Percentiles rank a stretch among this genome's conserved stretches.
These are phyloP conservation scores for Cyphomyrmex costatus DNA, from an alignment of 1,140 invertebrate genomes.

Conservation along the genomic window DNA sequence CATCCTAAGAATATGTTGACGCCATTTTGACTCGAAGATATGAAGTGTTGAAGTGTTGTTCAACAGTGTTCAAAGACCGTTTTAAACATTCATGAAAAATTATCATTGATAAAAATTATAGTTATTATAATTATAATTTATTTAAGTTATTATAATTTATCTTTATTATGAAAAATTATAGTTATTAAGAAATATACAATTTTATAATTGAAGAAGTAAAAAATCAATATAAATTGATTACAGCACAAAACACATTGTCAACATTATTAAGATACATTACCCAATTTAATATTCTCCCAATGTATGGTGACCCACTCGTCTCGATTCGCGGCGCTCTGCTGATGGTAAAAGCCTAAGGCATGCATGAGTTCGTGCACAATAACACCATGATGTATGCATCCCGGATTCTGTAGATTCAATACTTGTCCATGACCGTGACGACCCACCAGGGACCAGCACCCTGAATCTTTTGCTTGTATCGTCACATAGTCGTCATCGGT, in stretches of 20 bases:
- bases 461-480: slow-evolving; percentile 81
- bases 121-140: too few species aligned
- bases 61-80: background rate
- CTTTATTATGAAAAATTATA: background rate
- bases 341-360: slow-evolving; percentile 90
- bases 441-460: slow-evolving; percentile 88
- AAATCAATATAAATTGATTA: slow-evolving; percentile 20
- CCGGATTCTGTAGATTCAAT: slow-evolving; percentile 87
- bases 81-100: background rate
- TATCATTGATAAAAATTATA: too few species aligned
- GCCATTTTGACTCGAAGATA: background rate
- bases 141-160: too few species aligned
- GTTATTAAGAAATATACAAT: background rate
- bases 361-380: slow-evolving; percentile 90
- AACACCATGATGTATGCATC: slow-evolving; percentile 88
- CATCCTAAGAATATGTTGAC: background rate
- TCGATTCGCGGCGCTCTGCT: slow-evolving; percentile 90
- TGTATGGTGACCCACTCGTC: slow-evolving; percentile 89
- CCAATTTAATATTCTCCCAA: slow-evolving; percentile 89
- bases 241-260: background rate
- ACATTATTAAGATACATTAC: slow-evolving; percentile 75
- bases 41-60: background rate
- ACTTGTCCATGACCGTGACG: slow-evolving; percentile 88
- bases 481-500: slow-evolving; percentile 87
- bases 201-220: background rate